These are phyloP conservation scores for Ploceus nigricollis DNA, from an alignment of 2,113 vertebrate genomes.

Conservation along the genomic window DNA sequence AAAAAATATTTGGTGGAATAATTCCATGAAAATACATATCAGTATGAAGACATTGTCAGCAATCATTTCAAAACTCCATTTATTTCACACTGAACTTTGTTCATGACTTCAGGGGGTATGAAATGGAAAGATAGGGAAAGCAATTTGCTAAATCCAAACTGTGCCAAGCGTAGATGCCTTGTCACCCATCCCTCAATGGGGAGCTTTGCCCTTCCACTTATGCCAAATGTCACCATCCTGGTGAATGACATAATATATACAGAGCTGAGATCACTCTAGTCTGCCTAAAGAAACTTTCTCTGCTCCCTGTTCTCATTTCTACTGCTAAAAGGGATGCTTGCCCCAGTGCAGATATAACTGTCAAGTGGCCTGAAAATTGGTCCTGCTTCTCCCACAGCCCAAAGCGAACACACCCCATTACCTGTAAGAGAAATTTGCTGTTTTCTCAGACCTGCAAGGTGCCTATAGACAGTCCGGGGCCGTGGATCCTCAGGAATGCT, in stretches of 20 bases:
- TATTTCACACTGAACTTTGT: constrained; percentile 22
- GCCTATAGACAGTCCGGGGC: neutral
- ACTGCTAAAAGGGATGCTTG: neutral
- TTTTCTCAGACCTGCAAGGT: neutral
- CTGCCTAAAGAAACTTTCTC: neutral
- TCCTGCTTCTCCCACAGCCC: neutral
- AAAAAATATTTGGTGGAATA: neutral
- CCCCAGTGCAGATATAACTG: neutral
- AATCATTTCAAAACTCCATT: constrained; percentile 15
- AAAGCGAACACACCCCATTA: accelerated
- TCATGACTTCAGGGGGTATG: neutral
- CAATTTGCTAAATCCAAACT: neutral
- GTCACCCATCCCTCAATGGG: neutral
- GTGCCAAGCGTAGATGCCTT: neutral
- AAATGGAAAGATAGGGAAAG: neutral
- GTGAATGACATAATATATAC: neutral
- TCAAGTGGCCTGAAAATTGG: neutral
- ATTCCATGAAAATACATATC: neutral
- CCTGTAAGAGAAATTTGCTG: neutral
- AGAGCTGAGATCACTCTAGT: neutral
- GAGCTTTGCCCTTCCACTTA: neutral
- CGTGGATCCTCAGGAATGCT: neutral
- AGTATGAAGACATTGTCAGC: neutral
- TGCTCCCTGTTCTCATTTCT: neutral
- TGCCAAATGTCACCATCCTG: neutral